phyloP scores from a whole-genome alignment of 1,140 invertebrate genomes.

The Anastrepha ludens region DNA sequence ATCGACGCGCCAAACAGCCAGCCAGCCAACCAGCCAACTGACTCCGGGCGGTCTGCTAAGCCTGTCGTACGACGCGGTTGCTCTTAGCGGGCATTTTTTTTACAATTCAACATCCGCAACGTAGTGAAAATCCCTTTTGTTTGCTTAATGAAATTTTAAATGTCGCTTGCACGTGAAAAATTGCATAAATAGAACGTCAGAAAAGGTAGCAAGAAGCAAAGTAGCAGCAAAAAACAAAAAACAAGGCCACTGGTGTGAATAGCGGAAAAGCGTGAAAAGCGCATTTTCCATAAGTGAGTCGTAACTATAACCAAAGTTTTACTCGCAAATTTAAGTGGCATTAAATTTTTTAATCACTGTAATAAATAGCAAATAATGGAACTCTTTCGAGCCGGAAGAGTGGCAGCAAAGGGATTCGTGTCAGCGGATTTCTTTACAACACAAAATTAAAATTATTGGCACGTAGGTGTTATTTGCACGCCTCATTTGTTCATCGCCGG shows the following conservation, averaged over 20 bases:
- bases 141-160: conserved; percentile 47
- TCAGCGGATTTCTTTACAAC: too few species aligned
- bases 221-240: background rate
- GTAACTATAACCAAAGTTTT: conserved; percentile 11
- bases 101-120: background rate
- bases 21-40: background rate
- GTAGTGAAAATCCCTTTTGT: conserved; percentile 32
- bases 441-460: too few species aligned
- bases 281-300: conserved; percentile 38
- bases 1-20: background rate
- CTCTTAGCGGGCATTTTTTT: background rate
- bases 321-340: background rate
- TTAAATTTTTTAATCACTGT: background rate
- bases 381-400: too few species aligned
- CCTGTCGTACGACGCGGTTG: background rate
- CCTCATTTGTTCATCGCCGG: too few species aligned
- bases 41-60: conserved; percentile 5
- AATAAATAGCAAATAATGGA: background rate
- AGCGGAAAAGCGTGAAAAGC: background rate
- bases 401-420: too few species aligned
- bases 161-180: conserved; percentile 10
- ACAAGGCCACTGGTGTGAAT: conserved; percentile 12
- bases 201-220: background rate
- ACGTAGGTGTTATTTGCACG: too few species aligned
- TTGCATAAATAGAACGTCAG: background rate